phyloP scores from a whole-genome alignment of 2,113 vertebrate species.

The Cathartes aura region DNA sequence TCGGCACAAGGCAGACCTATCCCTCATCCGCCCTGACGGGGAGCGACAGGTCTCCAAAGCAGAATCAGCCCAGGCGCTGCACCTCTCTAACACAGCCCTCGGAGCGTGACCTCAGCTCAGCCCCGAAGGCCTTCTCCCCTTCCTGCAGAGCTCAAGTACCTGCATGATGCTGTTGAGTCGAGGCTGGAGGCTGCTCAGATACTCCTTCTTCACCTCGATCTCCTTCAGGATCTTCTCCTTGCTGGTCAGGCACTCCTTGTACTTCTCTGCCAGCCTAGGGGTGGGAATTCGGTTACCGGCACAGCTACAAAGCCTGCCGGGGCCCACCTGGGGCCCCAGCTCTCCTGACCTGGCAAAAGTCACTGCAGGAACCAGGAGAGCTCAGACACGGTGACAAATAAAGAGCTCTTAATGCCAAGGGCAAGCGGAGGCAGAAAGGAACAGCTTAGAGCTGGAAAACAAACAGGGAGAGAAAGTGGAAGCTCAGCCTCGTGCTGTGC shows the following conservation, averaged over 20 bases:
- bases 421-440: neutral
- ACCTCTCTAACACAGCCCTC: neutral
- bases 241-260: slow-evolving; percentile 87
- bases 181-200: slow-evolving; percentile 94
- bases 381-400: neutral
- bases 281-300: neutral
- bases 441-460: rapidly evolving
- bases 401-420: neutral
- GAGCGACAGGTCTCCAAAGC: neutral
- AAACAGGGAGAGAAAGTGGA: neutral
- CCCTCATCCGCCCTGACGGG: rapidly evolving
- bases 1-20: rapidly evolving
- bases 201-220: slow-evolving; percentile 97
- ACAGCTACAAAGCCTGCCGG: neutral
- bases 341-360: neutral
- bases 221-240: slow-evolving; percentile 97
- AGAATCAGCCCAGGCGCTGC: neutral
- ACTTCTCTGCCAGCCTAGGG: slow-evolving; percentile 92
- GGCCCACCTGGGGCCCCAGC: neutral
- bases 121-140: neutral
- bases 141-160: slow-evolving; percentile 70
- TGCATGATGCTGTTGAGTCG: slow-evolving; percentile 97
- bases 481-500: neutral
- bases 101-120: rapidly evolving
- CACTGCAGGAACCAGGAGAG: neutral